Percentiles rank a stretch among this genome's conserved stretches.
These are phyloP conservation scores for Lithodes maja DNA, from an alignment of 2,888 invertebrate species.

Conservation along the genomic window DNA sequence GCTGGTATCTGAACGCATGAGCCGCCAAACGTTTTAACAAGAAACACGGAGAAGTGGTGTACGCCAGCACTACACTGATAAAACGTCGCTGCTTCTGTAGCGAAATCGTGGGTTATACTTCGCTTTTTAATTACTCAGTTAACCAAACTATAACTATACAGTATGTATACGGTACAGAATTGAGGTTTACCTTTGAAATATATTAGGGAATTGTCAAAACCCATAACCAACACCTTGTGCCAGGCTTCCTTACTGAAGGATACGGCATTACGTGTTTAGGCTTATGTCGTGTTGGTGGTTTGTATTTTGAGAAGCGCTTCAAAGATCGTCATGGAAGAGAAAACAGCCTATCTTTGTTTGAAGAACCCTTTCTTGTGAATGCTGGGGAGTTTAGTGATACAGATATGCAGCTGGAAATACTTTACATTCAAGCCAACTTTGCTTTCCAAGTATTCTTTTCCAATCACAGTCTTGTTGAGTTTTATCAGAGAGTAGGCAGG, in stretches of 20 bases:
- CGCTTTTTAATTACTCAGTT: slow-evolving; percentile 21
- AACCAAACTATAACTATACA: not conserved
- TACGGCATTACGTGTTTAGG: too few species aligned
- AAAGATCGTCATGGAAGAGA: too few species aligned
- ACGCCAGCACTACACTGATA: not conserved
- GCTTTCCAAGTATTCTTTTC: slow-evolving; percentile 10
- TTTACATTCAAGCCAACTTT: slow-evolving; percentile 25
- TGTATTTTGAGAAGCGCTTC: too few species aligned
- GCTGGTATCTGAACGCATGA: slow-evolving; percentile 24
- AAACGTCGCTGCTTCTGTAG: not conserved
- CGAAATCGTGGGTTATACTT: slow-evolving; percentile 21
- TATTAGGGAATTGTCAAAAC: not conserved
- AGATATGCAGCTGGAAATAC: slow-evolving; percentile 19
- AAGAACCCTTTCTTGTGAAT: slow-evolving; percentile 24
- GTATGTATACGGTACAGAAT: too few species aligned
- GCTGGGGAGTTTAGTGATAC: slow-evolving; percentile 29
- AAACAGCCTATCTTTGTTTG: too few species aligned
- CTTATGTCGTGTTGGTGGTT: too few species aligned
- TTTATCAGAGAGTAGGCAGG: slow-evolving; percentile 2
- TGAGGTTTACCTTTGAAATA: not conserved
- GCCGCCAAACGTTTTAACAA: not conserved
- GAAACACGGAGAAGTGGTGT: not conserved
- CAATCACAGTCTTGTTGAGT: slow-evolving; percentile 12
- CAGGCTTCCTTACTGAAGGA: too few species aligned
- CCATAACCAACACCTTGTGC: not conserved